Evolutionary conservation across 37 sponge, comb jelly and placozoan species (phyloP), one percentile per base, ranked within the genome.

Genomic region (Aphrocallistes beatrix): DNA sequence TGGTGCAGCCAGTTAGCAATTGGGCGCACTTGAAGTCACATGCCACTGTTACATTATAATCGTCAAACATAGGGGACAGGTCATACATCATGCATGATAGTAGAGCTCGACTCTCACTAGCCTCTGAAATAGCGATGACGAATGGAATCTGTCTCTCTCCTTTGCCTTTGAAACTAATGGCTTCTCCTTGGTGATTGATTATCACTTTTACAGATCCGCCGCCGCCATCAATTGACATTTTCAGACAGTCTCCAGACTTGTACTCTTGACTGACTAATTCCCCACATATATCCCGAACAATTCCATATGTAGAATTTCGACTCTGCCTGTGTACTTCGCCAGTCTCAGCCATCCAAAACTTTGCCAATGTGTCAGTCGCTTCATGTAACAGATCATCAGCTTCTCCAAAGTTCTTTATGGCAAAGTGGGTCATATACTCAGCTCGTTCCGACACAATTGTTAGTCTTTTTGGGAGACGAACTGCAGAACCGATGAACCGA

Each of bases 61-160:
- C 75, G 6, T 60, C 75, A 60, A 60, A 60, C 75, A 60, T 60
- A 19, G 34, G 17, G 3, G 75, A 60, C 32, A 60, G 75, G 21
- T 60, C 75, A 13, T 60, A 47, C 75, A 60, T 32, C 75, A 60
- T 60, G 75, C 75, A 60, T 60, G 75, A 60, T 60, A 60, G 75
- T 3, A 60, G 34, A 60, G 75, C 75, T 6, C 21, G n/a, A 60
- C 75, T 30, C 75, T 60, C 75, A 60, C 75, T 60, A 30, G 75
- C 75, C 75, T 42, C 45, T 60, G 75, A 60, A 30, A 60, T 28
- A 60, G 75, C 75, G 21, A 3, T 19, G 25, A 28, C 25, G n/a
- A 60, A 60, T 32, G 75, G 75, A 60, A 60, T 60, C 34, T 60
- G 34, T 28, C 75, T 60, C 75, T 60, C 75, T 60, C 75, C 34